phyloP scores from a whole-genome alignment of 2,113 vertebrate genomes.

The Stegostoma tigrinum region DNA sequence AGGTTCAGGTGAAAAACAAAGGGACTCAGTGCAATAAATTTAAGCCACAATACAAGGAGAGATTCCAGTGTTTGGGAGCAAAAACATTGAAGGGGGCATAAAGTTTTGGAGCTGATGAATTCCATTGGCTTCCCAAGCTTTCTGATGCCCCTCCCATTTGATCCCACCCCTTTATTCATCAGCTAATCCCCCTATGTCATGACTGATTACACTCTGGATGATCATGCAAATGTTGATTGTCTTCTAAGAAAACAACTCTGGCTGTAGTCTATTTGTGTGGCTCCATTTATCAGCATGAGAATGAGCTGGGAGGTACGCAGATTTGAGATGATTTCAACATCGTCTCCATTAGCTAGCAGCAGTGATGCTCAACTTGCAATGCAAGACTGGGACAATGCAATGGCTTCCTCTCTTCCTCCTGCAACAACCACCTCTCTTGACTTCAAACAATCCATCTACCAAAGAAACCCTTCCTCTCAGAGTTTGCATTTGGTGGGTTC shows the following conservation, averaged over 20 bases:
- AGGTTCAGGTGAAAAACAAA: not conserved
- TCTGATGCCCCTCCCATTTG: not conserved
- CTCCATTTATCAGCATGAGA: conserved; percentile 2
- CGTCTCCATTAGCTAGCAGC: not conserved
- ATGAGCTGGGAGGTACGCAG: conserved; percentile 13
- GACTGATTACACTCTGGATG: conserved; percentile 23
- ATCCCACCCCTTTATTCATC: conserved; percentile 28
- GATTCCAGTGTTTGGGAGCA: not conserved
- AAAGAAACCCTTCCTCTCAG: not conserved
- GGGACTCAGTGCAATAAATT: not conserved
- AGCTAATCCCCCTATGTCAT: conserved; percentile 19
- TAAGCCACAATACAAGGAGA: not conserved
- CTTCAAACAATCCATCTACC: not conserved
- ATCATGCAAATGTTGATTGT: conserved; percentile 36
- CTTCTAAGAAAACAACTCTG: conserved; percentile 28
- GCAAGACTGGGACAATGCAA: not conserved
- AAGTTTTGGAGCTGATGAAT: not conserved
- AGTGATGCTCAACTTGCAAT: not conserved
- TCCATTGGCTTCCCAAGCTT: conserved; percentile 1
- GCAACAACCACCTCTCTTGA: not conserved
- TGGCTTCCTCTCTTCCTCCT: not conserved
- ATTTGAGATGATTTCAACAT: not conserved
- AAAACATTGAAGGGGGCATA: not conserved
- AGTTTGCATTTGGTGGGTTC: not conserved
- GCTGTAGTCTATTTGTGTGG: not conserved